These are phyloP conservation scores for Drosophila sproati DNA, from an alignment of 1,140 invertebrate genomes.

Conservation along the genomic window DNA sequence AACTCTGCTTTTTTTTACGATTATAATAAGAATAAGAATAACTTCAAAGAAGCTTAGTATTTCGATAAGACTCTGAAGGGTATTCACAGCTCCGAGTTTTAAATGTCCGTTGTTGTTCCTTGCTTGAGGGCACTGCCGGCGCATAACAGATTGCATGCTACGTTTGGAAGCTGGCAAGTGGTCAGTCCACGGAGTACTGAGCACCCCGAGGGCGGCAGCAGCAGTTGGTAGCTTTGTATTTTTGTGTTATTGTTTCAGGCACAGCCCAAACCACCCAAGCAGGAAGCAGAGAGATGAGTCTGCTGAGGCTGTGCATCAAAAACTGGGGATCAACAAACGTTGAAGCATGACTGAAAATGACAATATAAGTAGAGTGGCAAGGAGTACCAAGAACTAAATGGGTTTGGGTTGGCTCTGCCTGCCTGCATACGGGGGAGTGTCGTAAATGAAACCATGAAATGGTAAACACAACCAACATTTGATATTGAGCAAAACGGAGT, in stretches of 20 bases:
- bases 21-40: not conserved
- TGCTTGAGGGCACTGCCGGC: constrained; percentile 43
- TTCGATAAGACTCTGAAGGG: not conserved
- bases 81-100: constrained; percentile 9
- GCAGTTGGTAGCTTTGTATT: constrained; percentile 57
- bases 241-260: constrained; percentile 62
- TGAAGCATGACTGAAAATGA: constrained; percentile 61
- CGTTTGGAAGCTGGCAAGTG: constrained; percentile 61
- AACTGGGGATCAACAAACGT: constrained; percentile 50
- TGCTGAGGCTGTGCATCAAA: constrained; percentile 20
- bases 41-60: not conserved
- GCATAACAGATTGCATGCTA: constrained; percentile 57
- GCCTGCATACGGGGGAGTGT: constrained; percentile 2
- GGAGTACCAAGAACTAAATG: not conserved
- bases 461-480: constrained; percentile 68
- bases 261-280: constrained; percentile 16
- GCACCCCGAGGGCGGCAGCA: constrained; percentile 34
- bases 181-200: constrained; percentile 45
- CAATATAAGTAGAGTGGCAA: constrained; percentile 43
- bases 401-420: constrained; percentile 1
- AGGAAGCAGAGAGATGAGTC: constrained; percentile 34
- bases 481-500: constrained; percentile 54
- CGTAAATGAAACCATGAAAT: constrained; percentile 69
- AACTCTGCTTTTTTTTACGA: too few species aligned
- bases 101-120: constrained; percentile 3